A percentile compares a stretch with the other conserved stretches of the same genome.
phyloP scores from a whole-genome alignment of 1,140 invertebrate species.

The Diorhabda sublineata region DNA sequence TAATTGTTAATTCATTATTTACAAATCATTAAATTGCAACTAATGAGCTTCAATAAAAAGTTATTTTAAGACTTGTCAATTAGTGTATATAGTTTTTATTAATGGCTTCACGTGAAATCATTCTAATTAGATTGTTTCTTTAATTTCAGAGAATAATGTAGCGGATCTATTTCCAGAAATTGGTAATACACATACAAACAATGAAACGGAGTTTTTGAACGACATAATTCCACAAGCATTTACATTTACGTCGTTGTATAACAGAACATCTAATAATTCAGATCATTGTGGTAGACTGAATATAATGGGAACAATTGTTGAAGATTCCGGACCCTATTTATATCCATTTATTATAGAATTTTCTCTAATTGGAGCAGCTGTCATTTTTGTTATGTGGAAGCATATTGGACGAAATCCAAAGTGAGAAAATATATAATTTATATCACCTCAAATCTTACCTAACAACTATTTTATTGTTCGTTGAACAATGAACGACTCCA shows the following conservation, averaged over 20 bases:
- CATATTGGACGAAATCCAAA: constrained; percentile 84
- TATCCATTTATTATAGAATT: constrained; percentile 98
- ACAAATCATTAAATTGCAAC: too few relatives aligned
- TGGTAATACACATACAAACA: constrained; percentile 28
- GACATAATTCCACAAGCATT: constrained; percentile 39
- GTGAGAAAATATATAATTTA: constrained; percentile 41
- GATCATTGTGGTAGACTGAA: constrained; percentile 73
- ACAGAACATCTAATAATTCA: constrained; percentile 27
- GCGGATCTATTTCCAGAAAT: constrained; percentile 22
- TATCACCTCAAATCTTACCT: too few relatives aligned
- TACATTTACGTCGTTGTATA: constrained; percentile 26
- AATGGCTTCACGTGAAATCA: not conserved
- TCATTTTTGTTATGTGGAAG: constrained; percentile 97
- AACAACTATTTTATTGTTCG: too few relatives aligned
- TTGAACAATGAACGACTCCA: too few relatives aligned
- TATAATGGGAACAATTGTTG: constrained; percentile 90
- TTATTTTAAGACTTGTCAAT: too few relatives aligned
- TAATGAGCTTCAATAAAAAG: too few relatives aligned
- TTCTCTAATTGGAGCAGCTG: constrained; percentile 92
- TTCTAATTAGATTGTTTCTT: constrained; percentile 7
- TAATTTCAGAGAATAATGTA: constrained; percentile 38
- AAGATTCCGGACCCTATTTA: constrained; percentile 86
- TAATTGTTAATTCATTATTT: too few relatives aligned
- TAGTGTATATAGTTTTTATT: too few relatives aligned
- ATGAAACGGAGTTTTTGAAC: constrained; percentile 40